A percentile compares a stretch with the other conserved stretches of the same genome.
Evolutionary conservation across 2,797 vertebrate genomes (phyloP).

Genomic region (Enteromius argenteus): DNA sequence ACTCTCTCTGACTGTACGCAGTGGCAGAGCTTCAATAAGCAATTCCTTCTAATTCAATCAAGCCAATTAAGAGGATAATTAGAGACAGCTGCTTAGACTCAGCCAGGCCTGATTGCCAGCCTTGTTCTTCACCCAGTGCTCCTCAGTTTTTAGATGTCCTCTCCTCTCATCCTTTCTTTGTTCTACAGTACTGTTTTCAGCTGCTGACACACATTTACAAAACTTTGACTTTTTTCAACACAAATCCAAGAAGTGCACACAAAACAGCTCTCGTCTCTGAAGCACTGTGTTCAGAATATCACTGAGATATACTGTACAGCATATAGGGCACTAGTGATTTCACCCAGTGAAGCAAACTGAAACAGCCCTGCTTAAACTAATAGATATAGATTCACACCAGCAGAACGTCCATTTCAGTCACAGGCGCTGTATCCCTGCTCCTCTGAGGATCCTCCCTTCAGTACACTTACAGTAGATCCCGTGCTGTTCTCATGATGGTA

Average conservation of each 20-base stretch:
- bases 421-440: background rate
- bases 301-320: too few relatives aligned
- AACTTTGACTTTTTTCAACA: background rate
- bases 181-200: too few relatives aligned
- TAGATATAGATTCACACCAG: background rate
- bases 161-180: background rate
- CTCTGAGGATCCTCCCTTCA: background rate
- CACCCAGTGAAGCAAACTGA: background rate
- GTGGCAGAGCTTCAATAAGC: background rate
- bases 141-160: background rate
- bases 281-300: too few relatives aligned
- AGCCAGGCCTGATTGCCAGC: slow-evolving; percentile 7
- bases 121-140: background rate
- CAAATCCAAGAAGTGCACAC: too few relatives aligned
- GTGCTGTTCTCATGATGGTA: background rate
- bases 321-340: background rate
- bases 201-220: background rate
- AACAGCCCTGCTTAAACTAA: background rate
- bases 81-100: slow-evolving; percentile 12
- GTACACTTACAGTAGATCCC: background rate
- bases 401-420: background rate
- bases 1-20: background rate
- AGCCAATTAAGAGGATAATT: slow-evolving; percentile 23
- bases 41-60: slow-evolving; percentile 27
- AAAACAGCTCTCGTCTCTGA: too few relatives aligned